Evolutionary conservation across 2,888 invertebrate species (phyloP).

Genomic region (Sminthurides aquaticus): DNA sequence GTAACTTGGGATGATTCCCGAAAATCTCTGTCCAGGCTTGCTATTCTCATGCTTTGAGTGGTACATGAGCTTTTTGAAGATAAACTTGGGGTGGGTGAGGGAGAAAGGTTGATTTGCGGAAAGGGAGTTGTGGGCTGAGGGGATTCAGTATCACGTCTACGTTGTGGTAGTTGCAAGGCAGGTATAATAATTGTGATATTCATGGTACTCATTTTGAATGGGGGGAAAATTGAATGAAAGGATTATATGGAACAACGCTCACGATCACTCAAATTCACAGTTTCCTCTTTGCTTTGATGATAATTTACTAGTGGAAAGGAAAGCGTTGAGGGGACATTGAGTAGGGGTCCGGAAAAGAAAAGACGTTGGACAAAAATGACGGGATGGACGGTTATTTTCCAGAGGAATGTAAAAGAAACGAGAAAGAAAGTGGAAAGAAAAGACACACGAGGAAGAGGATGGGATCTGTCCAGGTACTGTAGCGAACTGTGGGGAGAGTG

Average conservation of each 20-base stretch:
- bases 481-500: conserved; percentile 7
- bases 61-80: conserved; percentile 17
- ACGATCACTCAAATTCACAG: not conserved
- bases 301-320: too few relatives aligned
- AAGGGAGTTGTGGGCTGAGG: conserved; percentile 42
- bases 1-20: not conserved
- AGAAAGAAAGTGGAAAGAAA: not conserved
- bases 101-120: conserved; percentile 42
- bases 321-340: too few relatives aligned
- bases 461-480: conserved; percentile 11
- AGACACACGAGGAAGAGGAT: not conserved
- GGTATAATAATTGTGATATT: conserved; percentile 44
- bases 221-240: not conserved
- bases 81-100: conserved; percentile 24
- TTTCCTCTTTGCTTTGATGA: too few relatives aligned
- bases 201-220: conserved; percentile 30
- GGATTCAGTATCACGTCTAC: conserved; percentile 28
- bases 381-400: too few relatives aligned
- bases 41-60: conserved; percentile 13
- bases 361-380: too few relatives aligned
- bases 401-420: not conserved
- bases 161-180: conserved; percentile 30
- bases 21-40: not conserved
- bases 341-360: too few relatives aligned
- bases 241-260: too few relatives aligned